A percentile compares a stretch with the other conserved stretches of the same genome.
phyloP scores from a whole-genome alignment of 2,113 vertebrate species.

The Cyprinus carpio region DNA sequence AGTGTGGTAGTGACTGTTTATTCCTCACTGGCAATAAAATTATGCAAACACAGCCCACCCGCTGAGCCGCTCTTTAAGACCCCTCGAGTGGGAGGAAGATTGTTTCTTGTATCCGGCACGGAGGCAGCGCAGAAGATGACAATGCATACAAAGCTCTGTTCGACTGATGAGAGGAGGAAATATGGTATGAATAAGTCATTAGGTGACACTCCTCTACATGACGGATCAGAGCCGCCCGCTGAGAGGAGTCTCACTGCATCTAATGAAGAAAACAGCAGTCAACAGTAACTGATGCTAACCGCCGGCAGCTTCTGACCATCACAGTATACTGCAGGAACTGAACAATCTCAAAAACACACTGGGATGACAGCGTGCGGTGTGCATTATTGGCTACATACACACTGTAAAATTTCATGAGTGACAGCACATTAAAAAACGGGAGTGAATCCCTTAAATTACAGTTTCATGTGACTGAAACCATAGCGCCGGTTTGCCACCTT shows the following conservation, averaged over 20 bases:
- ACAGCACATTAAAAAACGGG: too few relatives aligned
- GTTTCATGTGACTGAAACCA: too few relatives aligned
- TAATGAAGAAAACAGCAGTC: conserved; percentile 50
- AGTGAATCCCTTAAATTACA: too few relatives aligned
- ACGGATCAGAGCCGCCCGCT: conserved; percentile 33
- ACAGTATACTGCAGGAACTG: neutral
- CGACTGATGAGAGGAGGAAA: conserved; percentile 47
- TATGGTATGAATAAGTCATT: conserved; percentile 64
- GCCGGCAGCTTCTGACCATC: neutral
- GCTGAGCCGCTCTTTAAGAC: conserved; percentile 47
- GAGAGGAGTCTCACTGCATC: conserved; percentile 41
- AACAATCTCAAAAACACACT: neutral
- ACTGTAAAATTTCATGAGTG: neutral
- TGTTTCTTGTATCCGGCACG: conserved; percentile 23
- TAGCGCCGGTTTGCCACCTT: too few relatives aligned
- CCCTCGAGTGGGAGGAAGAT: conserved; percentile 25
- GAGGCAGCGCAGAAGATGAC: conserved; percentile 13
- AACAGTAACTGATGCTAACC: neutral
- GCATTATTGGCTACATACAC: neutral
- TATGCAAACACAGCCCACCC: conserved; percentile 58
- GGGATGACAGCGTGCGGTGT: too few relatives aligned
- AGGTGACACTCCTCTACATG: conserved; percentile 40
- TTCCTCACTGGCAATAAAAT: conserved; percentile 61
- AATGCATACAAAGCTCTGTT: conserved; percentile 32
- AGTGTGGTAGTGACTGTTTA: conserved; percentile 52